Evolutionary conservation across 23 tunicate genomes (phyloP), one percentile per base, ranked within the genome.

Genomic region (Clavelina lepadiformis): DNA sequence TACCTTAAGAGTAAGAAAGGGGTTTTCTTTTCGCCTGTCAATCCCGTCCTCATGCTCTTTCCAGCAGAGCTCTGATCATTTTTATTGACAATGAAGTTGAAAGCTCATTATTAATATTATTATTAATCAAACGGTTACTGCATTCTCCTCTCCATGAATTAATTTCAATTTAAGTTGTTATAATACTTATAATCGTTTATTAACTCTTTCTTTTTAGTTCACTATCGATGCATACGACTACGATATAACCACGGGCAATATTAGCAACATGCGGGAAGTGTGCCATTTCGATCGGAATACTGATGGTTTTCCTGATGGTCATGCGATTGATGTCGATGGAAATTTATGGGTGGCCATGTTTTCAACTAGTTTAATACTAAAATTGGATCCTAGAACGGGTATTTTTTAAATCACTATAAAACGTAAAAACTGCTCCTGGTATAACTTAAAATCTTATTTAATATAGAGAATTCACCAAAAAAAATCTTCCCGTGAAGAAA

Each of bases 321-420:
- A 88, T 33, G 67, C 82, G 37, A 88, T 75, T 41, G 96, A 88
- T 61, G 60, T 68, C n/a, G 88, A 88, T 31, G 96, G 88, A 30
- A 88, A 88, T 60, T 59, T 88, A 33, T 88, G 96, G 96, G 82
- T 88, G 8, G 88, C 96, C 28, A 74, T 88, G 96, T 88, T 68
- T 68, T 69, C 70, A 51, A 50, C 62, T 3, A 73, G 88, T 13
- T 45, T 71, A 28, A 38, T 88, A 0, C 45, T 88, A 24, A 88
- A 88, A 58, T 72, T 80, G 53, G 96, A 88, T 36, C 80, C 82
- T 2, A 54, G 27, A 31, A 81, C 78, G 11, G 96, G 96, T 80
- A 34, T 33, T 49, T 1, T 7, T 46, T 41, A 11, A 41, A 15
- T 41, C 15, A 11, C 49, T 41, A 11, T 11, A 41, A 11, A 15